These are phyloP conservation scores for Choristoneura fumiferana DNA, from an alignment of 1,140 invertebrate species.

Conservation along the genomic window DNA sequence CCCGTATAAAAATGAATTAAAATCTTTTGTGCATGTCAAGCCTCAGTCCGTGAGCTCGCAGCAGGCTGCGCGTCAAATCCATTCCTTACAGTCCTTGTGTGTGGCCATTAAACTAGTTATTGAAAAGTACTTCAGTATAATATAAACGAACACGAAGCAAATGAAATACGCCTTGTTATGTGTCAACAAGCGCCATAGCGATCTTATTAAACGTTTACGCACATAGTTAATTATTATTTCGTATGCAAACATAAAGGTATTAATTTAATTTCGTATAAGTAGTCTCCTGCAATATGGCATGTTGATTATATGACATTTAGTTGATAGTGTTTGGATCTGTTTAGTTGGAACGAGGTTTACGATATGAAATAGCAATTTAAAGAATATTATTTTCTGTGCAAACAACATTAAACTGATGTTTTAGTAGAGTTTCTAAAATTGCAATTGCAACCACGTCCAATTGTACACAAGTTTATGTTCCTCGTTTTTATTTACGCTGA, in stretches of 20 bases:
- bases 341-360: neutral
- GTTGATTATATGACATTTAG: neutral
- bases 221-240: slow-evolving; percentile 2
- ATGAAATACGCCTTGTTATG: slow-evolving; percentile 7
- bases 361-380: slow-evolving; percentile 2
- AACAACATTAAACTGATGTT: neutral
- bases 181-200: neutral
- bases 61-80: no score
- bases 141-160: neutral
- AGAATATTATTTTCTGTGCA: neutral
- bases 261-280: neutral
- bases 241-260: neutral
- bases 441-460: neutral
- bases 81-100: neutral
- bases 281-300: neutral
- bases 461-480: neutral
- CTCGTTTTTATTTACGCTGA: neutral
- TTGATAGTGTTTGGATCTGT: neutral
- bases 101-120: slow-evolving; percentile 1
- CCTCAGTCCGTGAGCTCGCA: no score
- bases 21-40: no score
- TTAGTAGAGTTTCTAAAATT: neutral
- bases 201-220: neutral
- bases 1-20: no score
- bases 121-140: slow-evolving; percentile 2